Conservation (phyloP, 2,888 invertebrate genomes). For the Sabellastarte sp. region DNA sequence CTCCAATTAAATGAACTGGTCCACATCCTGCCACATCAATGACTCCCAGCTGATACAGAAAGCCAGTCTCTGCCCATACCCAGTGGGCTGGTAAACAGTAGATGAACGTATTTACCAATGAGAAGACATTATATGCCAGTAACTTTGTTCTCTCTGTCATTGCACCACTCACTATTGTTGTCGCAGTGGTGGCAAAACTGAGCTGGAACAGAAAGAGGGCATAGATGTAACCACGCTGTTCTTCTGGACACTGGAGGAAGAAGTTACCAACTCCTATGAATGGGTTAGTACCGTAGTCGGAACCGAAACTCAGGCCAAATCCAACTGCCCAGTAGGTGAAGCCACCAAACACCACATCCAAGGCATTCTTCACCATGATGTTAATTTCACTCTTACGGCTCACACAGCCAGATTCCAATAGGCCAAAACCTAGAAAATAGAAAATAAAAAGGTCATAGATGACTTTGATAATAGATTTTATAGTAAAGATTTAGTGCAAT, state of each 20-base stretch:
- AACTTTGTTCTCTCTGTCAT: constrained; percentile 55
- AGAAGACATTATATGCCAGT: constrained; percentile 48
- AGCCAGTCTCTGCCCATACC: constrained; percentile 70
- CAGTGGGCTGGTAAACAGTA: constrained; percentile 60
- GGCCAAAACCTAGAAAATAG: constrained; percentile 74
- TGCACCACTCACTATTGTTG: constrained; percentile 60
- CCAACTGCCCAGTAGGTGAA: constrained; percentile 93
- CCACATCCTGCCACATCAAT: constrained; percentile 85
- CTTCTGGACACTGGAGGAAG: constrained; percentile 55
- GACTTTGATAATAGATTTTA: too few species aligned
- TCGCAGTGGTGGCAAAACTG: constrained; percentile 82
- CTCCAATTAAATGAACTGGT: constrained; percentile 78
- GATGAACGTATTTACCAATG: constrained; percentile 45
- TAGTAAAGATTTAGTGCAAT: too few species aligned
- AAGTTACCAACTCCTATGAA: constrained; percentile 46
- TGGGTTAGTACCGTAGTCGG: constrained; percentile 49
- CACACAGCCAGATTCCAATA: constrained; percentile 89
- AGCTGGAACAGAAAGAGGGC: constrained; percentile 27
- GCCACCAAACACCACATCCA: constrained; percentile 88
- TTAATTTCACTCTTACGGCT: constrained; percentile 80
- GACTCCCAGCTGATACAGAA: constrained; percentile 82
- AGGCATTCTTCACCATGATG: constrained; percentile 96
- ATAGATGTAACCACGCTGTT: constrained; percentile 14
- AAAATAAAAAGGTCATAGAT: too few species aligned
- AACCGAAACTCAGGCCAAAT: constrained; percentile 82